Evolutionary conservation across 2,888 invertebrate species (phyloP).

Genomic region (Orthosia cruda): DNA sequence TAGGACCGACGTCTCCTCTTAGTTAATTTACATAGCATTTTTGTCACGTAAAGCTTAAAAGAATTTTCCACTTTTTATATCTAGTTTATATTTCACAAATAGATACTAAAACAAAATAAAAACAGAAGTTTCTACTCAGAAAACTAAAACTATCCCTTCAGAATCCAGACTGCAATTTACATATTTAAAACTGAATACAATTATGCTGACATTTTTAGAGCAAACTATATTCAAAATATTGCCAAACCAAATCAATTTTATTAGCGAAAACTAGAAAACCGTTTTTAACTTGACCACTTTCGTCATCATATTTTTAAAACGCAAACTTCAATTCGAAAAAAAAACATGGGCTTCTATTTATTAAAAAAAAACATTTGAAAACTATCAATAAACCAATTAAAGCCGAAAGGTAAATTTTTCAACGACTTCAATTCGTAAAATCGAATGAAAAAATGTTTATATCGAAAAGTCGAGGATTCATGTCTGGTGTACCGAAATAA

Average conservation of each 20-base stretch:
- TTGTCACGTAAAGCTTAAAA: not conserved
- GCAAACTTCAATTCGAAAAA: conserved; percentile 34
- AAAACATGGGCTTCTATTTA: conserved; percentile 31
- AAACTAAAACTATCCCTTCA: conserved; percentile 31
- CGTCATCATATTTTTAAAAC: conserved; percentile 44
- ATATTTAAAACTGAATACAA: conserved; percentile 57
- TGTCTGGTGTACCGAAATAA: conserved; percentile 68
- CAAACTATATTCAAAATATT: conserved; percentile 42
- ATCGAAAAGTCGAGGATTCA: conserved; percentile 64
- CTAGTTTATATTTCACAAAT: not conserved
- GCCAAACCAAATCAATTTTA: conserved; percentile 35
- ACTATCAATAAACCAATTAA: conserved; percentile 63
- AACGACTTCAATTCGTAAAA: conserved; percentile 55
- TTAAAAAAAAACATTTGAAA: conserved; percentile 20
- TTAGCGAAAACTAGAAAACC: conserved; percentile 57
- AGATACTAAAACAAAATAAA: conserved; percentile 19
- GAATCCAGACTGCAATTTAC: conserved; percentile 47
- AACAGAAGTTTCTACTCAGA: conserved; percentile 19
- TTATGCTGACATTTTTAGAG: conserved; percentile 48
- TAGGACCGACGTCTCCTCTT: not conserved
- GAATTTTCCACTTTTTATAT: not conserved
- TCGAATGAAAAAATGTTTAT: conserved; percentile 65
- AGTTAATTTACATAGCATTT: conserved; percentile 11
- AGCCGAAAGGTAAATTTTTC: conserved; percentile 56
- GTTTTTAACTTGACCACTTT: conserved; percentile 49